phyloP scores from a whole-genome alignment of 2,888 invertebrate genomes.

The Flexamia atlantica region DNA sequence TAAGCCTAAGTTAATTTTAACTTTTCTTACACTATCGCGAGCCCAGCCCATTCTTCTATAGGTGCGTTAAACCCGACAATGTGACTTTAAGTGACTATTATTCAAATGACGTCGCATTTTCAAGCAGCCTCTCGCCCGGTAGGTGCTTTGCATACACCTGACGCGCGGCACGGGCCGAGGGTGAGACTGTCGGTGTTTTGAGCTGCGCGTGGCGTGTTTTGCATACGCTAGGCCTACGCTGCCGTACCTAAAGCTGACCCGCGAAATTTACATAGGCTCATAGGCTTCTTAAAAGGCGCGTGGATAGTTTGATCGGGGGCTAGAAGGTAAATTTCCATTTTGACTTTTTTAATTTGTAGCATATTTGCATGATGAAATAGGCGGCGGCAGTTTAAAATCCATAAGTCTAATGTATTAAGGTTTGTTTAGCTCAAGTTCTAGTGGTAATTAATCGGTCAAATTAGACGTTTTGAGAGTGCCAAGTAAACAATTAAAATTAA shows the following conservation, averaged over 20 bases:
- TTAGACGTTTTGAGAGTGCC: too few relatives aligned
- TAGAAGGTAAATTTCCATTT: conserved; percentile 7
- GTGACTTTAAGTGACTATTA: conserved; percentile 21
- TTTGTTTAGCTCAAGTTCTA: too few relatives aligned
- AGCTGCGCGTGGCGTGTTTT: conserved; percentile 39
- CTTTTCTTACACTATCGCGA: too few relatives aligned
- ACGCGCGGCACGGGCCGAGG: background rate
- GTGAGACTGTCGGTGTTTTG: background rate
- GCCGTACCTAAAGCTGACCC: conserved; percentile 8
- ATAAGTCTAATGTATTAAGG: too few relatives aligned
- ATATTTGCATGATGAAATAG: too few relatives aligned
- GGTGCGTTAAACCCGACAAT: background rate
- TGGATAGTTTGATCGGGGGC: background rate
- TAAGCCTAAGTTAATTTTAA: too few relatives aligned
- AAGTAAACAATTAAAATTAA: too few relatives aligned
- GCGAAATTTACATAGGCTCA: conserved; percentile 10
- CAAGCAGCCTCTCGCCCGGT: background rate
- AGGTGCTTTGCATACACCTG: conserved; percentile 52
- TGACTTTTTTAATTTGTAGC: background rate
- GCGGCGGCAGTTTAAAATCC: too few relatives aligned
- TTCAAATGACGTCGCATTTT: conserved; percentile 10
- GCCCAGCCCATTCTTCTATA: background rate
- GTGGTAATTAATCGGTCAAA: too few relatives aligned
- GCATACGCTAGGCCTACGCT: conserved; percentile 34
- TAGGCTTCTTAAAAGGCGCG: background rate